Conservation (phyloP, 2,797 vertebrate species). For the Rhinichthys osculus region DNA sequence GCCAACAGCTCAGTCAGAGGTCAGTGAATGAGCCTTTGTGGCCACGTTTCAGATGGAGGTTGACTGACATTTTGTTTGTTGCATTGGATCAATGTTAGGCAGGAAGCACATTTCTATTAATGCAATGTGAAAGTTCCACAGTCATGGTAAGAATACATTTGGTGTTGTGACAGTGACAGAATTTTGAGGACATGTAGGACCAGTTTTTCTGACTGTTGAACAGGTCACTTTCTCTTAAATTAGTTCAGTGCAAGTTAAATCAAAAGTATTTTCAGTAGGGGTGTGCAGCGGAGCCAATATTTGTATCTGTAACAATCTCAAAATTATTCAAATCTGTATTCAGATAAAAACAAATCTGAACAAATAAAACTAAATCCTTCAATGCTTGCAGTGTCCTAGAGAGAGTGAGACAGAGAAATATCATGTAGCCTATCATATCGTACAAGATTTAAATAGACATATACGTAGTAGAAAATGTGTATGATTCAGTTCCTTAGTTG, state of each 20-base stretch:
- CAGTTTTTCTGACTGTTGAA: not conserved
- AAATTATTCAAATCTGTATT: too few relatives aligned
- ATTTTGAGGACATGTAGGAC: not conserved
- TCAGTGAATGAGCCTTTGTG: conserved; percentile 60
- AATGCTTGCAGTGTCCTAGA: too few relatives aligned
- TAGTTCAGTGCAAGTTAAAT: not conserved
- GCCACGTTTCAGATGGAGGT: not conserved
- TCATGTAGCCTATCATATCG: too few relatives aligned
- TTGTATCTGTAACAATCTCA: too few relatives aligned
- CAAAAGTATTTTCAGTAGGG: too few relatives aligned
- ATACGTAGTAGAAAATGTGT: too few relatives aligned
- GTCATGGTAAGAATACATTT: not conserved
- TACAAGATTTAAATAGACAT: too few relatives aligned
- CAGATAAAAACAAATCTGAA: too few relatives aligned
- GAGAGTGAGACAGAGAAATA: too few relatives aligned
- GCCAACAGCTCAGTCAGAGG: conserved; percentile 86
- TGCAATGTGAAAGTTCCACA: not conserved
- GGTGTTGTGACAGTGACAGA: not conserved
- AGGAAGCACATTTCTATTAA: not conserved
- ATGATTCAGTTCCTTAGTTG: too few relatives aligned
- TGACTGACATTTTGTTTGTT: not conserved
- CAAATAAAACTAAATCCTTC: too few relatives aligned
- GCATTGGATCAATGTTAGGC: not conserved
- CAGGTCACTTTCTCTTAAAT: not conserved
- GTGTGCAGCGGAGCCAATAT: not conserved